Conservation (phyloP, 1,140 invertebrate species). For the Monochamus saltuarius region DNA sequence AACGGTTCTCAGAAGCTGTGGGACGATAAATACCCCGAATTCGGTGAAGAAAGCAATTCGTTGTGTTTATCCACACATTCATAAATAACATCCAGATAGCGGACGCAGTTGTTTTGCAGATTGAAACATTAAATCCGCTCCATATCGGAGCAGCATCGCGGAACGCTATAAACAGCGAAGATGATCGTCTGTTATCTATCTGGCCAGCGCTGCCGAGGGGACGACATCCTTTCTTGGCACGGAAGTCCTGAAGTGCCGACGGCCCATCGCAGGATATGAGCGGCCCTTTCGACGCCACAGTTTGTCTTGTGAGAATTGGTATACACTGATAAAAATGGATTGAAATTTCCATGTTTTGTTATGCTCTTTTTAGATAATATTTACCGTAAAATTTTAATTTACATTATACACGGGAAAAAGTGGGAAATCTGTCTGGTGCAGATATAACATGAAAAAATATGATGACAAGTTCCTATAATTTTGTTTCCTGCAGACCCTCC, state of each 20-base stretch:
- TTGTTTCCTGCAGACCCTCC: too few relatives aligned
- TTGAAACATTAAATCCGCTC: slow-evolving; percentile 1
- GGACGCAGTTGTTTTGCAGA: background rate
- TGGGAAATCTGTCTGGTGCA: too few relatives aligned
- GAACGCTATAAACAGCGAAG: slow-evolving; percentile 2
- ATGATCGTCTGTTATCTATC: slow-evolving; percentile 4
- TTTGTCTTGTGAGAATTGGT: background rate
- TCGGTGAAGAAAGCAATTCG: background rate
- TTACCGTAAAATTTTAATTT: too few relatives aligned
- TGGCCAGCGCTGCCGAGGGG: slow-evolving; percentile 3
- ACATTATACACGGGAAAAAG: too few relatives aligned
- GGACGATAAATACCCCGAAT: background rate
- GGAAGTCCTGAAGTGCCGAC: slow-evolving; percentile 7
- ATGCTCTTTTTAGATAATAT: too few relatives aligned
- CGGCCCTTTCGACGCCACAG: slow-evolving; percentile 2
- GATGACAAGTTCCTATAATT: too few relatives aligned
- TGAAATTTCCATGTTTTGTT: too few relatives aligned
- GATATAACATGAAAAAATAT: too few relatives aligned
- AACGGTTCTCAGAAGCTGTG: too few relatives aligned
- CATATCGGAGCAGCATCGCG: background rate
- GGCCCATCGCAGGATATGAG: background rate
- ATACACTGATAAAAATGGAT: too few relatives aligned
- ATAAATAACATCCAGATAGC: slow-evolving; percentile 1
- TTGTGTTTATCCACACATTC: background rate
- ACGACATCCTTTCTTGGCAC: slow-evolving; percentile 3